Percentiles rank a stretch among this genome's conserved stretches.
phyloP scores from a whole-genome alignment of 2,797 vertebrate species.

The Coccyzus lansbergi region DNA sequence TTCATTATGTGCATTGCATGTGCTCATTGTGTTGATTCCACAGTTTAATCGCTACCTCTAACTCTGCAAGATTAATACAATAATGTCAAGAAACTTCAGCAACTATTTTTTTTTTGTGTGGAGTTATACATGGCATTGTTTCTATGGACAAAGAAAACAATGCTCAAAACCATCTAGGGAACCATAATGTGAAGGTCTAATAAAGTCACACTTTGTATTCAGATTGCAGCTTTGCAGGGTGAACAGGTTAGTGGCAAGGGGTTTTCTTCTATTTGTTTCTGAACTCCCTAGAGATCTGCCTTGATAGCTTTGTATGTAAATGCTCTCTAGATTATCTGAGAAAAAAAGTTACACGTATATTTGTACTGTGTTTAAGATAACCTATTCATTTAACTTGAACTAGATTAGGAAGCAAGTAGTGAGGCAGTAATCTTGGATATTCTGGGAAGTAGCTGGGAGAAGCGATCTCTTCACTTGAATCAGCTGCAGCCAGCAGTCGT shows the following conservation, averaged over 20 bases:
- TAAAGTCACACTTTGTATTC: slow-evolving; percentile 32
- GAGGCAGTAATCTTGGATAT: not conserved
- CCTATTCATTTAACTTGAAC: not conserved
- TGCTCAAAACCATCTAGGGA: slow-evolving; percentile 25
- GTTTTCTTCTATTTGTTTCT: slow-evolving; percentile 13
- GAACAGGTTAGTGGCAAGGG: slow-evolving; percentile 35
- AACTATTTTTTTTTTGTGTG: slow-evolving; percentile 28
- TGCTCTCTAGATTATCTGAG: not conserved
- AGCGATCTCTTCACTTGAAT: not conserved
- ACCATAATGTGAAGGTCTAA: not conserved
- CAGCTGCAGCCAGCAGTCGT: not conserved
- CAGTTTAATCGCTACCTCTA: not conserved
- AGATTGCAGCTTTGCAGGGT: slow-evolving; percentile 30
- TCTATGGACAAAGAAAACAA: slow-evolving; percentile 17
- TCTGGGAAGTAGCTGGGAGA: slow-evolving; percentile 3
- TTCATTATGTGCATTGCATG: not conserved
- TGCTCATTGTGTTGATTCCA: not conserved
- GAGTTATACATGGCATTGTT: slow-evolving; percentile 29
- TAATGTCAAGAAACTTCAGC: slow-evolving; percentile 13
- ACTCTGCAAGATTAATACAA: not conserved
- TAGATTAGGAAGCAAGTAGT: not conserved
- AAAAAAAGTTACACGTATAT: not conserved
- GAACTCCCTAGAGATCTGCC: not conserved
- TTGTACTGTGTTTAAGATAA: not conserved
- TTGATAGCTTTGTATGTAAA: not conserved